Base-by-base conservation (phyloP, 2,888 invertebrate genomes). In the Aporophyla nigra region DNA sequence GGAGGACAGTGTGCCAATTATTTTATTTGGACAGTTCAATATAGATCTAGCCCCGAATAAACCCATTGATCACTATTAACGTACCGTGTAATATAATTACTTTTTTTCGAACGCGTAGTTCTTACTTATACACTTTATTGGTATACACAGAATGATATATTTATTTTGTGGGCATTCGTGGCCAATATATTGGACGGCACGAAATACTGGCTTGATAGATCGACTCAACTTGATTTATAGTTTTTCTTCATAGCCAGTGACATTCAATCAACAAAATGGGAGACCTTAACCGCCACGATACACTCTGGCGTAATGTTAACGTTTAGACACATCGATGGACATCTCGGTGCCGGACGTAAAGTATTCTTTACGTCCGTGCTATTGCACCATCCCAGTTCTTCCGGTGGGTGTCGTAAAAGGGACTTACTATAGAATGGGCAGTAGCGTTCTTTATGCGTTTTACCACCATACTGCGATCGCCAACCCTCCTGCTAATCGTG, bases 191-290 rank as follows among this genome's bases (percentile, higher is more conserved):
- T 24, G 69, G 53, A 21, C n/a, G 51, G 63, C 16, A 79, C 40
- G 54, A 68, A 74, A 74, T 61, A 62, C 63, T 76, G 49, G 54
- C 51, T 80, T 86, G 86, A 86, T 87, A 77, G 79, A 86, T 84
- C 61, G 85, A 49, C 65, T 43, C 58, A 19, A 61, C 56, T 77
- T 86, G 85, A 86, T 86, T 80, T 85, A 86, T 87, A 74, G 85
- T 77, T 70, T 76, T 62, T 75, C 79, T 75, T 71, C 71, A 74
- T 53, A 78, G 63, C 51, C 24, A 71, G 66, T 74, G 87, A 80
- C 78, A 71, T 67, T 74, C 59, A 62, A 78, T 86, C 70, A 77
- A 82, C 54, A 77, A 77, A 77, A 67, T 74, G 46, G 51, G 19
- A 14, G 67, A 68, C 56, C 24, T 49, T 73, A 68, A 58, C 56